Evolutionary conservation across 2,888 invertebrate species (phyloP), one percentile per base, ranked within the genome.

Genomic region (Epinotia brunnichana): DNA sequence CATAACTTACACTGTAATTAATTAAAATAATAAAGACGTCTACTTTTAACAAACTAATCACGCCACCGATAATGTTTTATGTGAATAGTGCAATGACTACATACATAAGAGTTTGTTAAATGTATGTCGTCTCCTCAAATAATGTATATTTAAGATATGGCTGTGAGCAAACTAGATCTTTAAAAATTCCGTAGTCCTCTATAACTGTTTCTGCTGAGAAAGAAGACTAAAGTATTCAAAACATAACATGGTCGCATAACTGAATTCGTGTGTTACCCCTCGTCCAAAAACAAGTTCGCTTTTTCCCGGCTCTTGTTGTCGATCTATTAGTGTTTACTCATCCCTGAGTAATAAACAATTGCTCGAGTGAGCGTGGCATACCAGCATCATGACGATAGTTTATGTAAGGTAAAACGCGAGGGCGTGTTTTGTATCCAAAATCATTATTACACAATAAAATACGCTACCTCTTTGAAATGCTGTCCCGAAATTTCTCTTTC

Each of bases 401-500:
- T 60, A 51, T 41, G 63, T 63, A 48, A 41, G 39, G 39, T 19
- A 61, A 41, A 54, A 61, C 10, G 17, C 53, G 9, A 61, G 61
- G 51, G 21, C 69, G 21, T 54, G 29, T 69, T 54, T 24, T 63
- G 44, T 70, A 56, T 70, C 54, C 11, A 24, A 62, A 54, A 53
- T 7, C 56, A 57, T 56, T 60, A 35, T 51, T 54, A 57, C 29
- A 48, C 19, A 29, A 63, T 57, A 39, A 63, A 63, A 57, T 56
- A 44, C 41, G 61, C 53, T 54, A 74, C 76, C 79, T 77, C 77
- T 56, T 76, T 73, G 70, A 77, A 78, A 77, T 74, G 73, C 76
- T 81, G 80, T 78, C 75, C 77, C 80, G 76, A 76, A 79, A 81
- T 80, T 76, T 76, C 76, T 77, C 81, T 81, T 63, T 86, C 85